Base-by-base conservation (phyloP, 2,888 invertebrate species). In the Oithona nana region DNA sequence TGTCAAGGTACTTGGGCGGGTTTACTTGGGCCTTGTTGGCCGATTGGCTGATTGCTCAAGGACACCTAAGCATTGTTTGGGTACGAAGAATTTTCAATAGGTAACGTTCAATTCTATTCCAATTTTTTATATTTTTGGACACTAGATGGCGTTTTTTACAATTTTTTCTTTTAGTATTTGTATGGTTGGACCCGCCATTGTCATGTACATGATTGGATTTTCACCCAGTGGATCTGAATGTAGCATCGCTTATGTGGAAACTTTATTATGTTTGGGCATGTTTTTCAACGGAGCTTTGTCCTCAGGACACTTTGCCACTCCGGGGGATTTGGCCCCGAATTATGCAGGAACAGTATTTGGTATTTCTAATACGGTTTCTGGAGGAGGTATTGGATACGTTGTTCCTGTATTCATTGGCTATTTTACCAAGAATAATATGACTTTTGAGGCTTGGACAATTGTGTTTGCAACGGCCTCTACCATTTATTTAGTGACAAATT, bases 301-400 rank as follows among this genome's bases (percentile, higher is more conserved):
- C 28, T 66, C 67, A 28, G 69, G 70, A 3, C 67, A 66, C 51
- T 66, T 68, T 55, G 64, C 67, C 3, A 69, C 64, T 62, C 63
- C 57, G 30, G 66, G 68, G 1, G 69, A 69, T 54, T 63, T 69
- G 50, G 64, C 69, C 1, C 69, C 69, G 1, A 68, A 69, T 59
- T 69, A 65, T 63, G 66, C 69, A 24, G 64, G 68, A 1, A 68
- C 67, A 13, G 48, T 69, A 16, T 66, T 68, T 64, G 68, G 68
- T 8, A 66, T 69, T n/a, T 66, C 67, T 3, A 69, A 68, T 28
- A 66, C 67, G 8, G 61, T 68, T n/a, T 67, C 67, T 1, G 67
- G 67, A 50, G 64, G 67, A 28, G 61, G 66, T 1, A n/a, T 57
- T n/a, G 68, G 68, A 13, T 66, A 69, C 26, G 39, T 69, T 1